These are phyloP conservation scores for Pilophorus perplexus DNA, from an alignment of 2,888 invertebrate species.

Conservation along the genomic window DNA sequence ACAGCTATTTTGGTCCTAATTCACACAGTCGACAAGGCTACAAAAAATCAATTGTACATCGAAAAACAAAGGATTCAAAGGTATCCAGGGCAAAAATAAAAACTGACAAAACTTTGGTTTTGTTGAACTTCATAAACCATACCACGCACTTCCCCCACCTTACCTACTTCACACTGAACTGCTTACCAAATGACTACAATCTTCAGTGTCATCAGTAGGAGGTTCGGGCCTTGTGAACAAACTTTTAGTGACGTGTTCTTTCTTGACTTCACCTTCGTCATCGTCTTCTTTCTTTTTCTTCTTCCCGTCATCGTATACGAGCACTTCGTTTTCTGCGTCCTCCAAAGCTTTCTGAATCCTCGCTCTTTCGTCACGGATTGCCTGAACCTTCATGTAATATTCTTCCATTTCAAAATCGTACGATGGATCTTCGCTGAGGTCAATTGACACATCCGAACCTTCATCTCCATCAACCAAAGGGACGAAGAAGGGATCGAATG, in stretches of 20 bases:
- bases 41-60: no score
- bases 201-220: conserved; percentile 9
- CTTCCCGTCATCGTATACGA: conserved; percentile 23
- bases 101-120: no score
- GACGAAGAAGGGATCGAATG: conserved; percentile 28
- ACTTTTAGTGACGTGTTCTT: conserved; percentile 15
- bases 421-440: conserved; percentile 28
- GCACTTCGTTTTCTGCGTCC: conserved; percentile 9
- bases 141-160: no score
- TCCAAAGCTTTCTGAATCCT: conserved; percentile 6
- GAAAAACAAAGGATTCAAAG: no score
- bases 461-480: conserved; percentile 24
- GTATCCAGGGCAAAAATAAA: no score
- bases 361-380: conserved; percentile 12
- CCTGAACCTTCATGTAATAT: conserved; percentile 11
- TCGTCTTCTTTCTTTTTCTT: conserved; percentile 29
- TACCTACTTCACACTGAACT: no score
- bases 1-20: no score
- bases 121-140: no score
- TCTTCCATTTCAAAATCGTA: conserved; percentile 32
- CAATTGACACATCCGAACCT: conserved; percentile 26
- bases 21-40: no score
- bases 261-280: not conserved
- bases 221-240: conserved; percentile 6
- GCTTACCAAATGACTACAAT: not conserved